Evolutionary conservation across 1,140 invertebrate genomes (phyloP), one percentile per base, ranked within the genome.

Genomic region (Anthonomus grandis): DNA sequence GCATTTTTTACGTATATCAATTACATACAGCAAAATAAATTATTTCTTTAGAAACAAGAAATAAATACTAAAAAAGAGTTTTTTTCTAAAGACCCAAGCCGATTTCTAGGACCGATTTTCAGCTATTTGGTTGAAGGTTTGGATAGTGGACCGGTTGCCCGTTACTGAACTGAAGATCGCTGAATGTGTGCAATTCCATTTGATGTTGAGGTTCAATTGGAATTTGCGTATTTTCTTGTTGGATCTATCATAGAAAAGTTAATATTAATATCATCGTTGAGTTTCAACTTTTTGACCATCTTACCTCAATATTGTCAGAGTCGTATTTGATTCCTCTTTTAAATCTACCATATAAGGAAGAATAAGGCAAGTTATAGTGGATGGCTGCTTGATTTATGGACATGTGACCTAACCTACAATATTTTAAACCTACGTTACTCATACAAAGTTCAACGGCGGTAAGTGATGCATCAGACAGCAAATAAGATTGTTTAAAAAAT

Each of bases 331-430:
- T 87, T 65, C 86, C 87, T 15, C 89, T 78, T 70, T 93, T 93
- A 73, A 93, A 91, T 31, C 91, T 81, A 1, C 90, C 90, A 67
- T 93, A 93, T 10, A 93, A 74, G 12, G 90, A 93, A 19, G 89
- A 92, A 71, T 93, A 93, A 19, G 91, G 91, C 64, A 93, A 76
- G 75, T 93, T 93, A 71, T 86, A 93, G 69, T 93, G 90, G 60
- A 93, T 93, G n/a, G 90, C 89, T 42, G 91, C 91, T 76, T 93
- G 90, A 75, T 93, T 94, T 65, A 94, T 93, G 58, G 89, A 91
- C 90, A 94, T 92, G 66, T 91, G 89, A 17, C 90, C 90, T 58
- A 90, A 79, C 65, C 90, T 89, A 71, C n/a, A 24, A 42, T 24
- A n/a, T n/a, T n/a, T n/a, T n/a, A n/a, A n/a, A n/a, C n/a, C n/a